Percentiles rank a stretch among this genome's conserved stretches.
phyloP scores from a whole-genome alignment of 2,113 vertebrate genomes.

The Zosterops japonicus region DNA sequence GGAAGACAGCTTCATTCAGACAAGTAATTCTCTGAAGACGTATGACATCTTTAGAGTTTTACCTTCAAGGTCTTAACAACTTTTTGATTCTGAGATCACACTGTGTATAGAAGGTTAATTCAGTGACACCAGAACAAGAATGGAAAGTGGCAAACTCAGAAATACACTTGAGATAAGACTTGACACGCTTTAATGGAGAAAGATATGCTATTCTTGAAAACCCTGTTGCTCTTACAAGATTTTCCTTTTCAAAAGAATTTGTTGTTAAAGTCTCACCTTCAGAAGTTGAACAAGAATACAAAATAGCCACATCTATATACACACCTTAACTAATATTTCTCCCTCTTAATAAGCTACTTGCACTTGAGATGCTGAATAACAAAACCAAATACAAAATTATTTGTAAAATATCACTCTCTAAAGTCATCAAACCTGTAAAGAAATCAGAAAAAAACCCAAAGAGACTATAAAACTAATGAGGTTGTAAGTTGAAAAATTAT shows the following conservation, averaged over 20 bases:
- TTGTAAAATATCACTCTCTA: not conserved
- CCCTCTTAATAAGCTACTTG: not conserved
- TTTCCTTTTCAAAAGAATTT: not conserved
- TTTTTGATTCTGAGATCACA: constrained; percentile 15
- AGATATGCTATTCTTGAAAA: not conserved
- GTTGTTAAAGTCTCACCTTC: not conserved
- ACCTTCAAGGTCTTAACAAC: not conserved
- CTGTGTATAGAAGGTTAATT: constrained; percentile 19
- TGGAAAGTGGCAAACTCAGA: not conserved
- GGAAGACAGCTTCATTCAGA: not conserved
- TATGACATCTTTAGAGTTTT: not conserved
- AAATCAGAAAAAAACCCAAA: not conserved
- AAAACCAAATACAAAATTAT: not conserved
- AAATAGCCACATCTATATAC: not conserved
- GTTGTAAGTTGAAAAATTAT: not conserved
- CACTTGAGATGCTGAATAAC: not conserved
- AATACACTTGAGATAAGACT: not conserved
- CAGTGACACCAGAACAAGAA: not conserved
- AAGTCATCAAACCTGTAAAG: not conserved
- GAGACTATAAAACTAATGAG: not conserved
- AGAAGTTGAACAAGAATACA: not conserved
- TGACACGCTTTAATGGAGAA: constrained; percentile 10
- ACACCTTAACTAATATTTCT: not conserved
- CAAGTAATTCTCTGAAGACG: not conserved
- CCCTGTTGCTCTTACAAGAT: not conserved